Evolutionary conservation across 2,113 vertebrate species (phyloP).

Genomic region (Brachirus orientalis): DNA sequence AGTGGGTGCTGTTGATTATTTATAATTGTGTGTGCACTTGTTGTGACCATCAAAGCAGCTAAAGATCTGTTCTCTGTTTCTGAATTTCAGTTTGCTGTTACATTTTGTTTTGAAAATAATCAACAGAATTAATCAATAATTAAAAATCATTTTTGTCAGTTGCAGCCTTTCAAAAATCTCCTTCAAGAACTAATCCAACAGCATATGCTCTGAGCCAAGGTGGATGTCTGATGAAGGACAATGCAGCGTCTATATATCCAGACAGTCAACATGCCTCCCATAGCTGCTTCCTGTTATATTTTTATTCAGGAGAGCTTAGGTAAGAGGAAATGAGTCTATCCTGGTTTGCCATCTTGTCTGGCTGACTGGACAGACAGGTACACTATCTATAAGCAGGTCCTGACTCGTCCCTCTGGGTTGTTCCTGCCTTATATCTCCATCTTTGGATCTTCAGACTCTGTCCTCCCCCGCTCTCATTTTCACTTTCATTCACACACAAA

Average conservation of each 20-base stretch:
- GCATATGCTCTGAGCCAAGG: not conserved
- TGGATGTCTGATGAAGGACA: constrained; percentile 15
- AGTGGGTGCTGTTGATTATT: constrained; percentile 67
- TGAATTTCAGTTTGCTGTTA: constrained; percentile 34
- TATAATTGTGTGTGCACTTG: constrained; percentile 38
- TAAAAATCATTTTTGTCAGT: no score
- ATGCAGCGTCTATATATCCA: constrained; percentile 30
- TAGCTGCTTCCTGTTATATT: constrained; percentile 40
- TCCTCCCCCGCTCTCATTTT: not conserved
- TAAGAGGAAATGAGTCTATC: constrained; percentile 72
- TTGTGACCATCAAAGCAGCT: constrained; percentile 14
- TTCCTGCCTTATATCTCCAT: constrained; percentile 2
- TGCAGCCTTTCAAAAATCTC: no score
- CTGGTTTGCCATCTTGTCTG: constrained; percentile 24
- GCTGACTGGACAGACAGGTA: constrained; percentile 51
- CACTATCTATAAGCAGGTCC: constrained; percentile 25
- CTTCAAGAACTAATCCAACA: no score
- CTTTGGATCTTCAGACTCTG: constrained; percentile 8
- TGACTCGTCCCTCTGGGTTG: not conserved
- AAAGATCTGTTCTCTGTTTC: constrained; percentile 21
- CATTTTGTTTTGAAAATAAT: no score
- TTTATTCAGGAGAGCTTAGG: constrained; percentile 56
- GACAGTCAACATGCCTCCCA: constrained; percentile 38
- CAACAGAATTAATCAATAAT: no score
- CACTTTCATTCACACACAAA: not conserved